Base-by-base conservation (phyloP, 2,113 vertebrate genomes). In the Zootoca vivipara region DNA sequence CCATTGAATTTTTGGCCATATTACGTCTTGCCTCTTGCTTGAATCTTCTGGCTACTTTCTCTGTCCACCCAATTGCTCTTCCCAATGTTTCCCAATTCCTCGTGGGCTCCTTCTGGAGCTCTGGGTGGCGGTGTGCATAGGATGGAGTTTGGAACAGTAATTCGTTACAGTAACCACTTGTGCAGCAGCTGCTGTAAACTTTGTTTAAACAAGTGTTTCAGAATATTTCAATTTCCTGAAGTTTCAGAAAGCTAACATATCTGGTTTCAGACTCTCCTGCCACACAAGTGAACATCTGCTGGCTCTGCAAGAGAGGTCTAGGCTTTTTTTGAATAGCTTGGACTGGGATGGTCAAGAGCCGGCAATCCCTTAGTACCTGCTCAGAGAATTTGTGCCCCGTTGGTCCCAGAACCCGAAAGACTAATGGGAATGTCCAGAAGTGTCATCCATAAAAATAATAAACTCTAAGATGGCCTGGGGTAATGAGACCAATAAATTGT, bases 171-270 rank as follows among this genome's bases (percentile, higher is more conserved):
- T 67, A 77, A 69, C 82, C 58, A 75, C 58, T 87, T 77, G 56
- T 90, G 89, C 30, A 20, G 40, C 56, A 85, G 89, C 40, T 83
- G 83, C 46, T 80, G 46, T 85, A 72, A 85, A 89, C 65, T 72
- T 74, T 75, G 83, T 75, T 87, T 81, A 82, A 90, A 88, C 78
- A 77, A 85, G 82, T 82, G 85, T 85, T 88, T 88, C 78, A 85
- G 78, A 85, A 88, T 88, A 88, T 88, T 88, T 88, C 83, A 88
- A 82, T 88, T 82, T 88, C 77, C 83, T 85, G 78, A 77, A 85
- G 62, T 85, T 90, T 87, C 58, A 85, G 33, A 72, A 90, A 40
- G 28, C 77, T 58, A 80, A 56, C 13, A 74, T 80, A 81, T 67
- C 72, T 64, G n/a, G 82, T 87, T 90, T 85, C 86, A 88, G 38